Evolutionary conservation across 2,113 vertebrate species (phyloP).

Genomic region (Morphnarchus princeps): DNA sequence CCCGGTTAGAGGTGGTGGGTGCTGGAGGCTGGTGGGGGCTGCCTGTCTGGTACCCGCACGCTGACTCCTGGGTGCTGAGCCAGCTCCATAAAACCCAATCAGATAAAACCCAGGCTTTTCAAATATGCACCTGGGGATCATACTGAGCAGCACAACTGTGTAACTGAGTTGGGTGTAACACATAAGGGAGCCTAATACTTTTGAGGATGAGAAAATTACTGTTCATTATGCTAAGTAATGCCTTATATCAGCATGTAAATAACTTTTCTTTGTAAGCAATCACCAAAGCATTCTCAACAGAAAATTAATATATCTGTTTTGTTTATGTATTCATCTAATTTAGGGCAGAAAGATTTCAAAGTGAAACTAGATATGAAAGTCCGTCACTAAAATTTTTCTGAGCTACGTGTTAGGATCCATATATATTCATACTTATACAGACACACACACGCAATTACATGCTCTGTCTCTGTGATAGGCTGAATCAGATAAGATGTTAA

Average conservation of each 20-base stretch:
- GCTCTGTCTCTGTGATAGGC: conserved; percentile 15
- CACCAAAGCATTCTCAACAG: conserved; percentile 46
- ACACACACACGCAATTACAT: neutral
- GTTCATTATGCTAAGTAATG: conserved; percentile 62
- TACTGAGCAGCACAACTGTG: neutral
- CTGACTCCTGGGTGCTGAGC: neutral
- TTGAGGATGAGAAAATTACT: conserved; percentile 33
- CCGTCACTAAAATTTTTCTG: conserved; percentile 17
- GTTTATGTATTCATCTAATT: conserved; percentile 62
- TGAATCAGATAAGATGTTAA: conserved; percentile 50
- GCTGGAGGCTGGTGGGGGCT: neutral
- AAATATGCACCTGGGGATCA: neutral
- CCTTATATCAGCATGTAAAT: conserved; percentile 61
- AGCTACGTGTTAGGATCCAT: neutral
- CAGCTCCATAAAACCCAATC: neutral
- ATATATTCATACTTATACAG: conserved; percentile 1
- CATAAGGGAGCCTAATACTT: neutral
- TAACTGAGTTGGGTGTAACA: neutral
- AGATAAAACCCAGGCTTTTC: neutral
- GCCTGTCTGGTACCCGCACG: neutral
- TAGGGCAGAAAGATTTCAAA: conserved; percentile 16
- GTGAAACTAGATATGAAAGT: conserved; percentile 27
- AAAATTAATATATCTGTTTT: conserved; percentile 67
- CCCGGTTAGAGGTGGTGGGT: neutral
- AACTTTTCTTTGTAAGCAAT: conserved; percentile 54